Base-by-base conservation (phyloP, 2,797 vertebrate genomes). In the Clarias laeviceps region DNA sequence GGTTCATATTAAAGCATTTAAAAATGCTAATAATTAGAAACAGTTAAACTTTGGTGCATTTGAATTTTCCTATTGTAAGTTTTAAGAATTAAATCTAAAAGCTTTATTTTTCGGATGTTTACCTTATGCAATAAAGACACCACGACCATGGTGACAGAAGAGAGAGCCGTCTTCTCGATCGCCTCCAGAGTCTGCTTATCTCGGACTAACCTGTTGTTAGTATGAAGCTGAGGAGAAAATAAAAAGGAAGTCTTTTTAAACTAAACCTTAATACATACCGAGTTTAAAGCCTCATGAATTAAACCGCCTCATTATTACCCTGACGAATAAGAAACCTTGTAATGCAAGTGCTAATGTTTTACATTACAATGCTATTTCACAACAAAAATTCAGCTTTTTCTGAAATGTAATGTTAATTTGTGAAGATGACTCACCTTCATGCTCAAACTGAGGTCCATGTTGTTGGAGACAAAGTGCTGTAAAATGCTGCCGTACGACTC, bases 381-480 rank as follows among this genome's bases (percentile, higher is more conserved):
- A 5, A 45, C 0, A 14, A 18, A 76, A 57, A 32, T 57, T 1
- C 20, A 56, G n/a, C 27, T 4, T 56, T 56, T 20, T 18, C 45
- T 0, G 15, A 54, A 6, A 54, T 27, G 14, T 27, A 5, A 27
- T 18, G 2, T 45, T 56, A 20, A 27, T 4, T 57, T 20, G 3
- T 29, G 18, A 22, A 59, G 34, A 29, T 45, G 29, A 1, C 76
- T 24, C 12, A 99, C 98, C 96, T 96, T 95, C 68, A 92, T 88
- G 76, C 94, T 94, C 29, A 96, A 91, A 37, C 90, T 88, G 24
- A 92, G n/a, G 59, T 96, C 92, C 96, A 96, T 96, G 80, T 95
- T 90, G 87, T 96, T 98, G n/a, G 97, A 96, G 37, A 96, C 87
- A 34, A 95, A 91, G 0, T 99, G 97, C 89, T 96, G 97, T 69